Evolutionary conservation across 2,797 vertebrate species (phyloP), one percentile per base, ranked within the genome.

Genomic region (Agapornis canus): DNA sequence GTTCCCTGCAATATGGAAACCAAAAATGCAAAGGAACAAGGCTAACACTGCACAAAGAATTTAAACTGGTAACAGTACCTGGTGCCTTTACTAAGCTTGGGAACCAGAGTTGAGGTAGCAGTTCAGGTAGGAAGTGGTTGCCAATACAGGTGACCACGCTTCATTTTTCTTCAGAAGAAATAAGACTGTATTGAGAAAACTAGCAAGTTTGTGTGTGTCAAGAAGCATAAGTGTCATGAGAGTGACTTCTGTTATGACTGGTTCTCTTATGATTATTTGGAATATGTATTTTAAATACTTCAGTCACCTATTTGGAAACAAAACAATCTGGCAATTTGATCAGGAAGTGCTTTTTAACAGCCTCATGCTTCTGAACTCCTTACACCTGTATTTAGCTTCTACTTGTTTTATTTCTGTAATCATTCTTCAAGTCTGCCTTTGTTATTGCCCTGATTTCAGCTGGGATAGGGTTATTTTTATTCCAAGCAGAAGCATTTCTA

Each of bases 241-340:
- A 35, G 13, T 75, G 39, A 56, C 21, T 73, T 40, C 39, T 49
- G 2, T 43, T 63, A 31, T 39, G 29, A 70, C 6, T 45, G 10
- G 18, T 73, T 60, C 4, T 20, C 32, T 9, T 69, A 32, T 63
- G 27, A 51, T 69, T 88, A 29, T 79, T 82, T 89, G 29, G 31
- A 86, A 76, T 37, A 48, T 3, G 13, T 27, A 35, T 16, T 79
- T 71, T 35, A 27, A 86, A 48, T 37, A 68, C 45, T 68, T 73
- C 17, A 39, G 5, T 60, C 13, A 64, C 20, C 5, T 69, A 5
- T 63, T 80, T 86, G 11, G 17, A 94, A 90, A 90, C 11, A 59
- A 65, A 47, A 17, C 0, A 61, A 47, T 32, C 26, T 0, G 1
- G 13, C 21, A 49, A 61, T 63, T 85, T 1, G 3, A 11, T 47